A percentile compares a stretch with the other conserved stretches of the same genome.
Conservation (phyloP, 2,113 vertebrate genomes). For the Podarcis cretensis region DNA sequence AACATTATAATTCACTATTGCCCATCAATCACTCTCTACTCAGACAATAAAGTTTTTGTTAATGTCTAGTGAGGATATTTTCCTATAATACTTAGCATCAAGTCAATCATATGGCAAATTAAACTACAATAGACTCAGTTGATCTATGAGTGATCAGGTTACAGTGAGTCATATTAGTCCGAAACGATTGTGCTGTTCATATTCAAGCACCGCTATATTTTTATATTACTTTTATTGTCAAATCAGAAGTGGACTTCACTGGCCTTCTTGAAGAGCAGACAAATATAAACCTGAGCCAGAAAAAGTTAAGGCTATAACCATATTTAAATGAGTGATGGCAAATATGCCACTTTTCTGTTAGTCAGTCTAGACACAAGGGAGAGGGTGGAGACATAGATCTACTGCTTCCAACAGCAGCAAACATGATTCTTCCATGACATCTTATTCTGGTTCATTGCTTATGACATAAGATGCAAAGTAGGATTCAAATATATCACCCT, state of each 20-base stretch:
- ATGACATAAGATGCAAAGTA: neutral
- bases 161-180: constrained; percentile 73
- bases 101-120: constrained; percentile 89
- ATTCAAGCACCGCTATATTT: constrained; percentile 66
- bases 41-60: constrained; percentile 80
- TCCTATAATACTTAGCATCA: constrained; percentile 79
- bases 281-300: constrained; percentile 53
- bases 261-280: constrained; percentile 51
- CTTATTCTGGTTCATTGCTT: neutral
- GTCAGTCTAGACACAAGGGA: neutral
- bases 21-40: constrained; percentile 72
- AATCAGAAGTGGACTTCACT: constrained; percentile 61
- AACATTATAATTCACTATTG: neutral
- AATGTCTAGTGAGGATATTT: constrained; percentile 74
- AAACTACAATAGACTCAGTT: constrained; percentile 86
- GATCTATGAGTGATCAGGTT: constrained; percentile 87
- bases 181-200: constrained; percentile 76
- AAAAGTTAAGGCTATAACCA: constrained; percentile 25
- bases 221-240: constrained; percentile 62
- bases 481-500: neutral
- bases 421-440: neutral
- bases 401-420: neutral
- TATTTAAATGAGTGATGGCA: constrained; percentile 38
- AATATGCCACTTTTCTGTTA: constrained; percentile 1
- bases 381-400: too few relatives aligned